Evolutionary conservation across 2,888 invertebrate species (phyloP).

Genomic region (Phyllotreta cruciferae): DNA sequence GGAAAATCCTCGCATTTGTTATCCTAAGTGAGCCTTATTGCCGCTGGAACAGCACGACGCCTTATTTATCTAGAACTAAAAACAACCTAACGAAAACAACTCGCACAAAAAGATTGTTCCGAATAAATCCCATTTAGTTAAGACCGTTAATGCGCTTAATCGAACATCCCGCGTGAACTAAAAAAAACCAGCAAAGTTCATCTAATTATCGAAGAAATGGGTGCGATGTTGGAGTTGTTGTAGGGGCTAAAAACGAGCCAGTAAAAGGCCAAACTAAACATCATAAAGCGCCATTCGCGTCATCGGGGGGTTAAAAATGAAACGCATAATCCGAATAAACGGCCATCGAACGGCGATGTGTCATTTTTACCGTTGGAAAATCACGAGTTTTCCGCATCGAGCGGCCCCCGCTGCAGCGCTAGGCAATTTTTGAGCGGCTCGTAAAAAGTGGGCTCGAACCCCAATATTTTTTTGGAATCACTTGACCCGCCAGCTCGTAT

Average conservation of each 20-base stretch:
- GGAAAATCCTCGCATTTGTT: constrained; percentile 33
- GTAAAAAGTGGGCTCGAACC: constrained; percentile 47
- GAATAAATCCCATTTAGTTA: not conserved
- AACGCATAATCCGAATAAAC: constrained; percentile 39
- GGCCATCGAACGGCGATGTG: constrained; percentile 40
- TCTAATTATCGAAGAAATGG: too few species aligned
- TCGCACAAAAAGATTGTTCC: constrained; percentile 29
- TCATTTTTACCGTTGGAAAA: constrained; percentile 45
- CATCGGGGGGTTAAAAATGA: constrained; percentile 36
- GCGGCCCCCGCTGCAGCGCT: constrained; percentile 44
- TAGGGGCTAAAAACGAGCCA: too few species aligned
- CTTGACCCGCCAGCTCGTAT: constrained; percentile 24
- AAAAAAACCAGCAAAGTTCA: too few species aligned
- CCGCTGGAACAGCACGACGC: constrained; percentile 35
- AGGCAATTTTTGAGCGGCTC: constrained; percentile 47
- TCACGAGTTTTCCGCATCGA: constrained; percentile 41
- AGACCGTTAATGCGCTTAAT: too few species aligned
- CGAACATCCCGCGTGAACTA: too few species aligned
- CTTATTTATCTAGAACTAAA: constrained; percentile 38
- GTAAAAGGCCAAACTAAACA: too few species aligned
- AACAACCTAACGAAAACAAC: constrained; percentile 39
- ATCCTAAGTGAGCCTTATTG: constrained; percentile 39
- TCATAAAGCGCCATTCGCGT: constrained; percentile 12
- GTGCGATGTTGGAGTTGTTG: too few species aligned
- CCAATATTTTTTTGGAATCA: constrained; percentile 33